Conservation (phyloP, 2,888 invertebrate species). For the Torymus tubicola region DNA sequence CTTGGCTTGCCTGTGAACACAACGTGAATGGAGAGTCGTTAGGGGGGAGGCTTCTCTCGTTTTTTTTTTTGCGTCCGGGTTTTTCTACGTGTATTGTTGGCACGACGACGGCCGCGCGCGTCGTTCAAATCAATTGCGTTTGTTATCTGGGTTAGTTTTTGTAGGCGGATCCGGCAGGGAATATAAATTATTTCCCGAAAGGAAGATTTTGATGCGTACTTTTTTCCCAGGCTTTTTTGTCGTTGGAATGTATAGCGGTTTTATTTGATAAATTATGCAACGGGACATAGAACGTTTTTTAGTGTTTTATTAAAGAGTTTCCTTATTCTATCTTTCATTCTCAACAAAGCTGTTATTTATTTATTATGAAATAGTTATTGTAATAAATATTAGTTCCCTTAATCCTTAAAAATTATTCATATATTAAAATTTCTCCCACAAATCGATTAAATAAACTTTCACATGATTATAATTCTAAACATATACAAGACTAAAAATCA, state of each 20-base stretch:
- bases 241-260: background rate
- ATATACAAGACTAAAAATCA: too few relatives aligned
- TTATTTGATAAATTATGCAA: too few relatives aligned
- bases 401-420: background rate
- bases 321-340: too few relatives aligned
- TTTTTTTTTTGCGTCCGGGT: background rate
- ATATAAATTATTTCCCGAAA: background rate
- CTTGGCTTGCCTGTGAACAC: conserved; percentile 29
- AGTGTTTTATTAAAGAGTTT: too few relatives aligned
- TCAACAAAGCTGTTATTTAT: too few relatives aligned
- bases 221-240: background rate
- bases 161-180: background rate
- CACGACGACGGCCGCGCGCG: background rate
- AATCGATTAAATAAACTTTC: background rate
- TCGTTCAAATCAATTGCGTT: background rate
- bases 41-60: conserved; percentile 5
- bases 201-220: background rate
- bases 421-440: background rate
- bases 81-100: background rate
- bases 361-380: too few relatives aligned
- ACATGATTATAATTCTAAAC: background rate
- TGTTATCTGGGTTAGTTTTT: background rate
- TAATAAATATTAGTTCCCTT: too few relatives aligned
- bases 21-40: conserved; percentile 31
- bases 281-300: too few relatives aligned